Base-by-base conservation (phyloP, 2,113 vertebrate genomes). In the Haemorhous mexicanus region DNA sequence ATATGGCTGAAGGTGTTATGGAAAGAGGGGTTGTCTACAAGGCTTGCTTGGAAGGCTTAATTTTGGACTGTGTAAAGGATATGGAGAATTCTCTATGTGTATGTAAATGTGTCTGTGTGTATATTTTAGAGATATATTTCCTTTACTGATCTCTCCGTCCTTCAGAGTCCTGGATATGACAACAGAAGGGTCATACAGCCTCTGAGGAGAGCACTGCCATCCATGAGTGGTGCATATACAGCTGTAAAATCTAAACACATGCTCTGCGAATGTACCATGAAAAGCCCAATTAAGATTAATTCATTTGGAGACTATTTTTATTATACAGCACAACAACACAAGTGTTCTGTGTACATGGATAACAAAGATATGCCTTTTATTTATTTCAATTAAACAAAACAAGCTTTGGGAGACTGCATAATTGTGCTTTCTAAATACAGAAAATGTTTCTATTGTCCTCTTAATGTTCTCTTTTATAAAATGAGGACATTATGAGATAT, bases 251-350 rank as follows among this genome's bases (percentile, higher is more conserved):
- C 47, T 78, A 74, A 87, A 81, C 11, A 81, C 7, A 11, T 24
- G 13, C 7, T 66, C 61, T 81, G 15, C 0, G 0, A 86, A 41
- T 35, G 27, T 46, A 37, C 49, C 76, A 32, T 30, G 37, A 49
- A 53, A 87, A 89, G 11, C 23, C 84, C 7, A 84, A 23, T 33
- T 74, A 59, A 27, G 23, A 46, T 67, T 0, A 89, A 94, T 77
- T 63, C 2, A n/a, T 75, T 59, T 78, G 41, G 23, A 8, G 18
- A 56, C 19, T 52, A 17, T 59, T 94, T 93, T 61, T 64, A n/a
- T 72, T 52, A 5, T 28, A 49, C 10, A 41, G 12, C 11, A 23
- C 44, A 56, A 66, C 18, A 76, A 61, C 66, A 70, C 22, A 50
- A 90, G 37, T 22, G 19, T 70, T 87, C 43, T 56, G 1, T 55